phyloP scores from a whole-genome alignment of 1,140 invertebrate species.

The Grapholita molesta region DNA sequence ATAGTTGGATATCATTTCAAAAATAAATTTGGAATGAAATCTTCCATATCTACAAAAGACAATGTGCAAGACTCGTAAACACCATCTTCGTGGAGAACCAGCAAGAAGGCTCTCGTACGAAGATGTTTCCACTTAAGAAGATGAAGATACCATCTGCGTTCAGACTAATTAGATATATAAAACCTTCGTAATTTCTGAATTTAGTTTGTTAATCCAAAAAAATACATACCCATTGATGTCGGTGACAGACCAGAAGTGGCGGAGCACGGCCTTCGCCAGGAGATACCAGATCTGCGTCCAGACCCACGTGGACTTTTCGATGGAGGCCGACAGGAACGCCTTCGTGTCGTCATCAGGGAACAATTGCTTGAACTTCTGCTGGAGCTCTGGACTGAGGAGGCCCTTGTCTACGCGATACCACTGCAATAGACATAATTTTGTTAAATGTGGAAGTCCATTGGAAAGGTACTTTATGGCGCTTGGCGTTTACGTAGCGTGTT shows the following conservation, averaged over 20 bases:
- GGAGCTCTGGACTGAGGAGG: conserved; percentile 65
- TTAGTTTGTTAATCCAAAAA: background rate
- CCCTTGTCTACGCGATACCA: conserved; percentile 82
- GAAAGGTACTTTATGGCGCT: too few species aligned
- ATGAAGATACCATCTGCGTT: too few species aligned
- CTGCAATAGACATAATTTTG: conserved; percentile 74
- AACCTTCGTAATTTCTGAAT: too few species aligned
- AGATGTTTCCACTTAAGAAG: too few species aligned
- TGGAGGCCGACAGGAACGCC: conserved; percentile 84
- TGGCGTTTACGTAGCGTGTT: too few species aligned
- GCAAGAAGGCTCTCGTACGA: too few species aligned
- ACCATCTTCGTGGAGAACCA: too few species aligned
- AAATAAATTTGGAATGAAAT: too few species aligned
- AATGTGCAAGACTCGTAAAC: too few species aligned
- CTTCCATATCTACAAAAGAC: too few species aligned
- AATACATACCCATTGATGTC: conserved; percentile 89
- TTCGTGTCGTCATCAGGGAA: conserved; percentile 84
- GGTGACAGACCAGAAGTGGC: conserved; percentile 89
- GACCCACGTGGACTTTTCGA: conserved; percentile 86
- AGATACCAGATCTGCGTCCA: conserved; percentile 88
- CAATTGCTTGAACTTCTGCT: conserved; percentile 81
- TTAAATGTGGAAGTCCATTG: conserved; percentile 54
- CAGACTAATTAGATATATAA: too few species aligned
- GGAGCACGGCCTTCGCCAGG: conserved; percentile 83
- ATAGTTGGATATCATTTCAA: background rate